Evolutionary conservation across 1,140 invertebrate genomes (phyloP).

Genomic region (Trissolcus basalis): DNA sequence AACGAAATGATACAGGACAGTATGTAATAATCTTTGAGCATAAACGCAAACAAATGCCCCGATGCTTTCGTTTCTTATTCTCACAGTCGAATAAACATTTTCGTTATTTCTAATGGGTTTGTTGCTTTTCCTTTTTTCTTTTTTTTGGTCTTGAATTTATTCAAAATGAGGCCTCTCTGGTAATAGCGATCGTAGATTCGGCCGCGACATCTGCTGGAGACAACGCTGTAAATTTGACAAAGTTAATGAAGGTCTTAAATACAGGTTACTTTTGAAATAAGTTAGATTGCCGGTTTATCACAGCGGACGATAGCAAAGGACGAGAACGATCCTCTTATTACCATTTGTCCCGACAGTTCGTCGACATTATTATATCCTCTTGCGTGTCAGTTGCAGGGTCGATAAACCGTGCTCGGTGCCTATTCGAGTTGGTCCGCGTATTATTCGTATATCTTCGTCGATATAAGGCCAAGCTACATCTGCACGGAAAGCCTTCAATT

Average conservation of each 20-base stretch:
- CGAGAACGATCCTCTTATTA: slow-evolving; percentile 53
- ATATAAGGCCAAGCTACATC: slow-evolving; percentile 42
- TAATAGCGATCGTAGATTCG: neutral
- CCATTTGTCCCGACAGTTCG: slow-evolving; percentile 39
- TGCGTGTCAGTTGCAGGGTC: slow-evolving; percentile 59
- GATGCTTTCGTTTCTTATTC: too few species aligned
- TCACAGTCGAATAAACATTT: too few species aligned
- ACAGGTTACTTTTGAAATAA: slow-evolving; percentile 28
- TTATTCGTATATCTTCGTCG: slow-evolving; percentile 56
- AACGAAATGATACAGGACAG: slow-evolving; percentile 3
- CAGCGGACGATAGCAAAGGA: slow-evolving; percentile 18
- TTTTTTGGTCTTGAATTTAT: too few species aligned
- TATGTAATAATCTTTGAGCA: too few species aligned
- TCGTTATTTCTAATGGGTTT: too few species aligned
- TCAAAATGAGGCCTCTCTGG: too few species aligned
- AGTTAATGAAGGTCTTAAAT: slow-evolving; percentile 26
- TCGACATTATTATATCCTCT: slow-evolving; percentile 55
- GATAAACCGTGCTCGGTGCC: slow-evolving; percentile 48
- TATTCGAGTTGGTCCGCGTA: slow-evolving; percentile 42
- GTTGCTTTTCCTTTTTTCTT: too few species aligned
- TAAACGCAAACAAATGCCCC: too few species aligned
- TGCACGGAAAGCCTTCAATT: slow-evolving; percentile 52
- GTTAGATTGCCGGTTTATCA: slow-evolving; percentile 34
- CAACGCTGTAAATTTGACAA: neutral
- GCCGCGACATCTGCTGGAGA: neutral